Evolutionary conservation across 2,113 vertebrate species (phyloP).

Genomic region (Litocranius walleri): DNA sequence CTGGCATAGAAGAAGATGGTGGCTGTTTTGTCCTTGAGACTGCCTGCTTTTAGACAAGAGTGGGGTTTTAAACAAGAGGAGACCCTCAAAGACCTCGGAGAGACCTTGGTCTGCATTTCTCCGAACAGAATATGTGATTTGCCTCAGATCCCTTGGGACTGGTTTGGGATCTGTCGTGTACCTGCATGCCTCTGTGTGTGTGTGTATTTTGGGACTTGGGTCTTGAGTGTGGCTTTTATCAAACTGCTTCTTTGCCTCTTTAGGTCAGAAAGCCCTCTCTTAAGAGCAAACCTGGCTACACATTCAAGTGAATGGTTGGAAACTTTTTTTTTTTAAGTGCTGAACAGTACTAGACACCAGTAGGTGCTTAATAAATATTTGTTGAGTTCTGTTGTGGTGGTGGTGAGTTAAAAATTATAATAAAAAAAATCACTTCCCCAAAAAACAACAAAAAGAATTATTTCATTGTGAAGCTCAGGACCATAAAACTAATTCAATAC

Average conservation of each 20-base stretch:
- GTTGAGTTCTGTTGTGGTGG: constrained; percentile 18
- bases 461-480: constrained; percentile 36
- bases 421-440: not conserved
- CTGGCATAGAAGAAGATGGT: not conserved
- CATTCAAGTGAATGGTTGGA: not conserved
- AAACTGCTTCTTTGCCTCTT: not conserved
- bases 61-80: not conserved
- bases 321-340: not conserved
- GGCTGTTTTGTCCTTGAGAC: not conserved
- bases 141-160: not conserved
- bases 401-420: constrained; percentile 19
- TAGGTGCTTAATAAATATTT: constrained; percentile 42
- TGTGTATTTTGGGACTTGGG: not conserved
- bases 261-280: not conserved
- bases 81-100: not conserved
- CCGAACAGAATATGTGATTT: not conserved
- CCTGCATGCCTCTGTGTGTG: not conserved
- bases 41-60: not conserved
- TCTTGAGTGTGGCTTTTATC: not conserved
- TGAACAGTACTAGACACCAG: not conserved
- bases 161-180: not conserved
- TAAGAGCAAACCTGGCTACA: not conserved
- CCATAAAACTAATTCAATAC: constrained; percentile 41
- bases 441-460: constrained; percentile 52
- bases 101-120: not conserved